A percentile compares a stretch with the other conserved stretches of the same genome.
phyloP scores from a whole-genome alignment of 1,140 invertebrate species.

The Meteorus sp. region DNA sequence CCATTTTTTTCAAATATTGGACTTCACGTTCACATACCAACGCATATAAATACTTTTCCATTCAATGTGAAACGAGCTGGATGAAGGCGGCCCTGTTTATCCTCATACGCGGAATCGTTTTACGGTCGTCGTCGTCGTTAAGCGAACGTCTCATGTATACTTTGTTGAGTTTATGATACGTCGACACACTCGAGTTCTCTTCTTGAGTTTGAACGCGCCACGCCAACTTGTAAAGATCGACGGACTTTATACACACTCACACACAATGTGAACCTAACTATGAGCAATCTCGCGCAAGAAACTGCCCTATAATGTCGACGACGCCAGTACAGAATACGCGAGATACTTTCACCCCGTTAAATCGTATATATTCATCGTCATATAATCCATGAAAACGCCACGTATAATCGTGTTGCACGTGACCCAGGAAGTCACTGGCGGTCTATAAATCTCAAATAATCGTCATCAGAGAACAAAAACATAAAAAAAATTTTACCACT shows the following conservation, averaged over 20 bases:
- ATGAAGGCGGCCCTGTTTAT: slow-evolving; percentile 15
- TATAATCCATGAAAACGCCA: slow-evolving; percentile 10
- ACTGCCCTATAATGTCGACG: slow-evolving; percentile 21
- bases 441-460: neutral
- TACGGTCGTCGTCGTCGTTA: slow-evolving; percentile 21
- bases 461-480: too few relatives aligned
- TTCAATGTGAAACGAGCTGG: neutral
- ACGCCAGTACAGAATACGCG: neutral
- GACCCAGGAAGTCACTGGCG: neutral
- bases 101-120: slow-evolving; percentile 24
- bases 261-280: too few relatives aligned
- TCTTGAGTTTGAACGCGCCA: slow-evolving; percentile 12
- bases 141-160: slow-evolving; percentile 1
- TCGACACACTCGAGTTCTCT: slow-evolving; percentile 6
- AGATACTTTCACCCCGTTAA: slow-evolving; percentile 5
- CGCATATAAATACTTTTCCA: too few relatives aligned
- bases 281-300: too few relatives aligned
- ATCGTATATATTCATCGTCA: slow-evolving; percentile 8
- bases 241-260: slow-evolving; percentile 9
- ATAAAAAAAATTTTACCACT: neutral
- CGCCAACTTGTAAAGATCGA: slow-evolving; percentile 10
- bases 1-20: too few relatives aligned
- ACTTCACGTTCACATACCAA: too few relatives aligned
- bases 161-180: slow-evolving; percentile 11
- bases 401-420: slow-evolving; percentile 8